Base-by-base conservation (phyloP, 2,888 invertebrate genomes). In the Polietes domitor region DNA sequence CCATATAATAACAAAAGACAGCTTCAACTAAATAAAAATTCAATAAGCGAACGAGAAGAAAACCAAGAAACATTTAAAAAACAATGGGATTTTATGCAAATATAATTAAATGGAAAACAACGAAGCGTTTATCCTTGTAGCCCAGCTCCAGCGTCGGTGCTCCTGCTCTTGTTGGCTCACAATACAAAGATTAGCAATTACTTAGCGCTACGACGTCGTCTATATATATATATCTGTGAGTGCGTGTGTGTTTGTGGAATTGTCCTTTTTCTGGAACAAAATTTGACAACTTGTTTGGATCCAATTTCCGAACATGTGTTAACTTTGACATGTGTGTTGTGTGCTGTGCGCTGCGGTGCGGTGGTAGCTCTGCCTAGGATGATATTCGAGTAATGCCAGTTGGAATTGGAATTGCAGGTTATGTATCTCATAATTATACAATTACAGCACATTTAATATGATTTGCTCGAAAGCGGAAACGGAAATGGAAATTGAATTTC, bases 1-100 rank as follows among this genome's bases (percentile, higher is more conserved):
- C 85, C 85, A 85, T 41, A 80, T 80, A 85, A 85, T 82, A 82
- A 82, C 73, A 74, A 80, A 65, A 74, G 63, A 77, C 65, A 65
- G 68, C 37, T 68, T 15, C 68, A 68, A 32, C 61, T 32, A 65
- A 65, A 65, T 10, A 7, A 1, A 58, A 47, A 61, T 28, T 28
- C 61, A 61, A 61, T 61, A 61, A 61, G 15, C 12, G n/a, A 7
- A 2, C 24, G 12, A 61, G 28, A 21, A 24, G 10, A 7, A 55
- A 61, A n/a, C n/a, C n/a, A n/a, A 28, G 32, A 32, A 32, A 37
- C 41, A 12, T 19, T 15, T 12, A 28, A 37, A 41, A 65, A 37
- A 65, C 41, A 65, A 65, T 68, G 19, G 68, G 9, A 68, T 21
- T 68, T 68, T 43, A 68, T 68, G 68, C 68, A 68, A 68, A 68